Conservation (phyloP, 2,888 invertebrate genomes). For the Drosophila gaucha region DNA sequence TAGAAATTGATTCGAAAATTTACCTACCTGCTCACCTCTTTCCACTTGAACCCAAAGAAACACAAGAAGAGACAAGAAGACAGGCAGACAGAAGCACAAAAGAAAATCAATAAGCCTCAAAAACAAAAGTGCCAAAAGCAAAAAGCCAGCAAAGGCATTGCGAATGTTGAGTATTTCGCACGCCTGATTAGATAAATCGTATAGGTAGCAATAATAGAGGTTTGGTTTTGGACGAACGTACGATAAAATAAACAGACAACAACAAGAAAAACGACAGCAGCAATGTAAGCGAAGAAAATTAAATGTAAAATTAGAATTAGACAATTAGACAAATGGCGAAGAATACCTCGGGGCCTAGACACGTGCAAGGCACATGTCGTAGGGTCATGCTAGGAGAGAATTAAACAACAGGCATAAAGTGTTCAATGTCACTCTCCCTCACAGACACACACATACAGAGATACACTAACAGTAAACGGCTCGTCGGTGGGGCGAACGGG, state of each 20-base stretch:
- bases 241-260: constrained; percentile 49
- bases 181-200: constrained; percentile 72
- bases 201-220: not conserved
- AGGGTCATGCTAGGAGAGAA: not conserved
- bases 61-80: constrained; percentile 7
- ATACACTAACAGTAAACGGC: constrained; percentile 13
- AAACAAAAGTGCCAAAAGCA: constrained; percentile 41
- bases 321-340: constrained; percentile 75
- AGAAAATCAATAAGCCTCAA: constrained; percentile 70
- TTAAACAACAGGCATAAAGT: constrained; percentile 18
- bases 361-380: constrained; percentile 50
- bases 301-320: constrained; percentile 67
- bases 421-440: constrained; percentile 65
- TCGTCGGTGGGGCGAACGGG: constrained; percentile 52
- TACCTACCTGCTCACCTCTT: constrained; percentile 15
- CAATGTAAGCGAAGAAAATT: constrained; percentile 24
- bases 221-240: constrained; percentile 30
- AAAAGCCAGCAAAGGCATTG: constrained; percentile 33
- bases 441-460: constrained; percentile 1
- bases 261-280: constrained; percentile 8
- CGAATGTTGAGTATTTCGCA: constrained; percentile 62
- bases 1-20: constrained; percentile 54
- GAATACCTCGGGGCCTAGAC: constrained; percentile 27
- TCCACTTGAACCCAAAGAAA: constrained; percentile 21
- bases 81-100: constrained; percentile 20